Evolutionary conservation across 2,888 invertebrate genomes (phyloP), one percentile per base, ranked within the genome.

Genomic region (Drosophila anomalata): DNA sequence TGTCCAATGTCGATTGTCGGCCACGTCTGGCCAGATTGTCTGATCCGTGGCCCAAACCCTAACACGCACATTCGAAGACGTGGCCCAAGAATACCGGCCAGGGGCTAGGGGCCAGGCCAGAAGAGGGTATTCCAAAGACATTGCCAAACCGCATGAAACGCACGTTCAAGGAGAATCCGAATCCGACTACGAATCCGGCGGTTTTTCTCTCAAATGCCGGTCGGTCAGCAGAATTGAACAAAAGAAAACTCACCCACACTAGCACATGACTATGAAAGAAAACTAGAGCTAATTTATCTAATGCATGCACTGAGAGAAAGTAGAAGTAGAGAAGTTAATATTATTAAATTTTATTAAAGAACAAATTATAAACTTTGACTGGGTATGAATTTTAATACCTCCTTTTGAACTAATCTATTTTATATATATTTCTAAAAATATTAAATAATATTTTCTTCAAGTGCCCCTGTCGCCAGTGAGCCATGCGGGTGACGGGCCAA

Each of bases 281-380:
- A 83, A 82, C 81, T 81, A 76, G 59, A 66, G 71, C 78, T 77
- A 88, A 83, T 88, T 88, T 86, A 79, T 88, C 77, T 79, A 77
- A 86, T 76, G 67, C 70, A 73, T 73, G 58, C 60, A 60, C 61
- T 9, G 5, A 2, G 9, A 20, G 4, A 58, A 41, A 3, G 33
- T 1, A 1, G 17, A 17, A 17, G 17, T 17, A 17, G 17, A 17
- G 17, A 1, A 17, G 1, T 1, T 1, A 17, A 17, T 1, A 1
- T 17, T 1, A 17, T 17, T 17, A 17, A 17, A 17, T 17, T 17
- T 17, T 17, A 17, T 17, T 1, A 17, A 17, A 17, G 17, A 17
- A 17, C 0, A 17, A 17, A 17, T 17, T 17, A 17, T 17, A 1
- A 17, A 17, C 17, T 17, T 17, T 17, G 17, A 1, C 17, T 17